phyloP scores from a whole-genome alignment of 2,888 invertebrate species.

The Zaprionus bogoriensis region DNA sequence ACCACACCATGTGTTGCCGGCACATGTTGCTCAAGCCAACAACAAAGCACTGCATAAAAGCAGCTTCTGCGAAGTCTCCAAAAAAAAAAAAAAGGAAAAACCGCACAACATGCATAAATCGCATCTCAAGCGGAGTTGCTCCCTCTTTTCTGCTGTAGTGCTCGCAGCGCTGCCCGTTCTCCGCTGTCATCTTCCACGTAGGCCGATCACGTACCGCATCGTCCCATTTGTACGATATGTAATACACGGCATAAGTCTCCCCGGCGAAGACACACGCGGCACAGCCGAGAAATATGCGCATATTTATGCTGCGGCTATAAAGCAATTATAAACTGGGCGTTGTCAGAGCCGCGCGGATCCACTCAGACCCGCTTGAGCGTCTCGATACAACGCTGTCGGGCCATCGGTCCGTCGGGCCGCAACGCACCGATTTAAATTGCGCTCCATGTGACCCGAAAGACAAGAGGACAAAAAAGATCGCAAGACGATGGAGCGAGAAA shows the following conservation, averaged over 20 bases:
- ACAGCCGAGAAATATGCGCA: too few species aligned
- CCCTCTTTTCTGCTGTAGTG: background rate
- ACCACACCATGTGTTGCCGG: background rate
- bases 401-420: background rate
- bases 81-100: background rate
- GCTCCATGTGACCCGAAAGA: constrained; percentile 32
- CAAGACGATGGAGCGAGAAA: background rate
- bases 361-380: too few species aligned
- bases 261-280: background rate
- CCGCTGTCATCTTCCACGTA: constrained; percentile 25
- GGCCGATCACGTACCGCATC: constrained; percentile 51
- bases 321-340: constrained; percentile 77
- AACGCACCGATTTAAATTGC: constrained; percentile 35
- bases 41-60: background rate
- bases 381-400: background rate
- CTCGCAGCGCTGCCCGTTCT: background rate
- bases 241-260: constrained; percentile 29
- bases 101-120: background rate
- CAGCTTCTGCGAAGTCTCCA: background rate
- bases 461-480: constrained; percentile 11
- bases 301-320: constrained; percentile 62
- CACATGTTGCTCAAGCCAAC: background rate
- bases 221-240: constrained; percentile 41
- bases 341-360: constrained; percentile 34
- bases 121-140: background rate